Conservation (phyloP, 1,140 invertebrate genomes). For the Octopus bimaculoides region DNA sequence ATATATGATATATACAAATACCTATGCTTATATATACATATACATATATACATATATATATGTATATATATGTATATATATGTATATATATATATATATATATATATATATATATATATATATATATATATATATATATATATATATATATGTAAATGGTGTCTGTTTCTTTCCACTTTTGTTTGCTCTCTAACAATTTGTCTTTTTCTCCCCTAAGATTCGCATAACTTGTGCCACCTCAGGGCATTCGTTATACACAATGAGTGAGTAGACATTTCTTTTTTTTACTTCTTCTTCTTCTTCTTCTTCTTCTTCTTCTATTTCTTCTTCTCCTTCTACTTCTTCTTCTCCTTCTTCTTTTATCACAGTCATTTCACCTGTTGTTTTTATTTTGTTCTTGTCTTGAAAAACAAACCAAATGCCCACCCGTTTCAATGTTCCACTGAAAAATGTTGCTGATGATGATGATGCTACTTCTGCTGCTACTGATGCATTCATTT, state of each 20-base stretch:
- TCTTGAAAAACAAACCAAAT: neutral
- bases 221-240: neutral
- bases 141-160: neutral
- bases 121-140: constrained; percentile 11
- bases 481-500: neutral
- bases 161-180: neutral
- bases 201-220: neutral
- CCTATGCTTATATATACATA: neutral
- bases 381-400: neutral
- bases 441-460: neutral
- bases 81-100: constrained; percentile 5
- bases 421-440: neutral
- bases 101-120: constrained; percentile 12
- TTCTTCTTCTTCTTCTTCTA: too few species aligned
- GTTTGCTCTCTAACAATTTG: neutral
- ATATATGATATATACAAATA: neutral
- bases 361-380: too few species aligned
- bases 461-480: neutral
- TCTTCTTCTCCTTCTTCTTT: too few species aligned
- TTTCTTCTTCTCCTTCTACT: too few species aligned
- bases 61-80: constrained; percentile 18
- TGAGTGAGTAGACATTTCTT: neutral
- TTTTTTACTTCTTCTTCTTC: neutral
- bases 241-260: constrained; percentile 5
- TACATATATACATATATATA: constrained; percentile 19